Evolutionary conservation across 2,797 vertebrate genomes (phyloP), one percentile per base, ranked within the genome.

Genomic region (Leptodactylus fallax): DNA sequence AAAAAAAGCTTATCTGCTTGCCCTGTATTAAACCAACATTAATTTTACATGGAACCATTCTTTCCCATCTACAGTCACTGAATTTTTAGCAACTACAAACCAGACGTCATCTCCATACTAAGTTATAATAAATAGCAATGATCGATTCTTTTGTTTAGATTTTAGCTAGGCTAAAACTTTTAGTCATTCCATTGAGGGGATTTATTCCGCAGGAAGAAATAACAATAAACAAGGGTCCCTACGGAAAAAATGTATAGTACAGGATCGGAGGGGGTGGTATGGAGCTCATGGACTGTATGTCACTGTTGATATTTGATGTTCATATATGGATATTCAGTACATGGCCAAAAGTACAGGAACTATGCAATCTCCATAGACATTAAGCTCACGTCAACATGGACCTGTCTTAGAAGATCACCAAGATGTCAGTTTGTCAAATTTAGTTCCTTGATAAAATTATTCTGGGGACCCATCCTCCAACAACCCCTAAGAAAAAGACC

Each of bases 91-190:
- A 55, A 56, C 78, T 79, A 79, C 78, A 79, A 60, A 79, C 25
- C 78, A 19, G 21, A 36, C 25, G 8, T 45, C 23, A 25, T 27
- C 27, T 55, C 27, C 14, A 60, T 36, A 58, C 78, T 79, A 79
- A 36, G n/a, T 45, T 79, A 79, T 36, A 77, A 77, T 58, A 58
- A 58, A 79, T 79, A 79, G 78, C 55, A 58, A 58, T 10, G 77
- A 79, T 17, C 56, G 6, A 11, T 56, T 16, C 0, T 51, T 21
- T 74, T 72, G 3, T 11, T 5, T 45, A 60, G 19, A 36, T 19
- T 58, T 36, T 60, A 58, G 55, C 17, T 19, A 19, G 9, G 25
- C 23, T 27, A 10, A 78, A 56, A 78, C 76, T 3, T 78, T 74
- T 56, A 17, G 11, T 65, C 47, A 67, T 14, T 14, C 23, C 12